These are phyloP conservation scores for Peromyscus leucopus DNA, from an alignment of 2,113 vertebrate genomes.

Conservation along the genomic window DNA sequence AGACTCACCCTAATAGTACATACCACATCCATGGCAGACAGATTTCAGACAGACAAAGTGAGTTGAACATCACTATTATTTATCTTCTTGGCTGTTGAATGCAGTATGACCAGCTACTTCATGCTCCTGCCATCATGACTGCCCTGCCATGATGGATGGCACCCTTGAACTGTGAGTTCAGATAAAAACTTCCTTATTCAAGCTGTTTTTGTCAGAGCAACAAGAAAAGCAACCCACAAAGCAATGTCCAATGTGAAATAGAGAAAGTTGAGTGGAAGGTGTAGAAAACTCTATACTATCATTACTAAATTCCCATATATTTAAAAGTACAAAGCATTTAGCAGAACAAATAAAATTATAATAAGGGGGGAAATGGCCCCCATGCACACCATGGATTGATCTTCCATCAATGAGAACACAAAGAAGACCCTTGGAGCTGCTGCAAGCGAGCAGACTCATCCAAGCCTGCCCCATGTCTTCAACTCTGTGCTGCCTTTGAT, in stretches of 20 bases:
- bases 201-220: neutral
- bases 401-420: too few species aligned
- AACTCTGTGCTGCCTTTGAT: neutral
- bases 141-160: neutral
- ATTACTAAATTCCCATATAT: neutral
- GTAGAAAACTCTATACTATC: neutral
- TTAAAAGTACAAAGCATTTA: neutral
- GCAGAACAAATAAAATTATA: neutral
- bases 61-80: too few species aligned
- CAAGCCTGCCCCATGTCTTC: accelerated
- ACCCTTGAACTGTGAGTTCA: neutral
- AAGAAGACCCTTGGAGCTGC: neutral
- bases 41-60: neutral
- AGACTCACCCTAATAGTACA: neutral
- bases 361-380: neutral
- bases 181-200: neutral
- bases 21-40: neutral
- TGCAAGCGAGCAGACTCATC: neutral
- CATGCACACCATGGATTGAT: too few species aligned
- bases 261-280: neutral
- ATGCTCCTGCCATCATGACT: neutral
- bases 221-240: neutral
- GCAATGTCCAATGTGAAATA: neutral
- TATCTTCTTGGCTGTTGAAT: too few species aligned
- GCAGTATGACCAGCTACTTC: neutral